phyloP scores from a whole-genome alignment of 2,888 invertebrate genomes.

The Lepidochrysops patricia region DNA sequence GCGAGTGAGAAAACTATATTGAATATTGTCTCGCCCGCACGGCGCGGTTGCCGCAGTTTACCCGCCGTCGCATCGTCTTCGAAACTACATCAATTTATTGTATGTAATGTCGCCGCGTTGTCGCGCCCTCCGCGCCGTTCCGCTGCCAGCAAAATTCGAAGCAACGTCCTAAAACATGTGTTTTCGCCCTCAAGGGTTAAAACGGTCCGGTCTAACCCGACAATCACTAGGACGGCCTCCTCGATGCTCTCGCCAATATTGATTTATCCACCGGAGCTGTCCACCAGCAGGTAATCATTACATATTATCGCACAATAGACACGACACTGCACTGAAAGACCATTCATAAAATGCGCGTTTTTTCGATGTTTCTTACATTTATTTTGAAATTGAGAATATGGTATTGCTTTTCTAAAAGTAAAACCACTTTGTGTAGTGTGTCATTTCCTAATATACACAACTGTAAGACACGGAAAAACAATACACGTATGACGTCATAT shows the following conservation, averaged over 20 bases:
- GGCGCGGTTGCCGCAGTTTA: no score
- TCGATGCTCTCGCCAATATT: constrained; percentile 73
- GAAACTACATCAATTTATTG: no score
- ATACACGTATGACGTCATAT: no score
- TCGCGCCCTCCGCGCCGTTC: no score
- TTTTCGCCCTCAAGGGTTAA: constrained; percentile 66
- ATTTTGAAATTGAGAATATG: background rate
- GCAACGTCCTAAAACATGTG: constrained; percentile 57
- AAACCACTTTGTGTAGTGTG: no score
- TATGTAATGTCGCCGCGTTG: no score
- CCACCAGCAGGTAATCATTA: constrained; percentile 60
- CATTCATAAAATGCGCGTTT: background rate
- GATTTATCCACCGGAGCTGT: constrained; percentile 71
- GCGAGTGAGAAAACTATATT: no score
- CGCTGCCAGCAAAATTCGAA: no score
- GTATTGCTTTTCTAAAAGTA: background rate
- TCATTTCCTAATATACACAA: no score
- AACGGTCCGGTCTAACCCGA: constrained; percentile 73
- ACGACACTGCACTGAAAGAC: constrained; percentile 3
- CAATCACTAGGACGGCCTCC: constrained; percentile 71
- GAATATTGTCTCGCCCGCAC: no score
- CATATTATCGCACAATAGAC: constrained; percentile 18
- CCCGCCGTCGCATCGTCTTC: no score
- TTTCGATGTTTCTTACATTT: background rate
- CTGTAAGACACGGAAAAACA: no score